Conservation (phyloP, 2,888 invertebrate species). For the Agrotis exclamationis region DNA sequence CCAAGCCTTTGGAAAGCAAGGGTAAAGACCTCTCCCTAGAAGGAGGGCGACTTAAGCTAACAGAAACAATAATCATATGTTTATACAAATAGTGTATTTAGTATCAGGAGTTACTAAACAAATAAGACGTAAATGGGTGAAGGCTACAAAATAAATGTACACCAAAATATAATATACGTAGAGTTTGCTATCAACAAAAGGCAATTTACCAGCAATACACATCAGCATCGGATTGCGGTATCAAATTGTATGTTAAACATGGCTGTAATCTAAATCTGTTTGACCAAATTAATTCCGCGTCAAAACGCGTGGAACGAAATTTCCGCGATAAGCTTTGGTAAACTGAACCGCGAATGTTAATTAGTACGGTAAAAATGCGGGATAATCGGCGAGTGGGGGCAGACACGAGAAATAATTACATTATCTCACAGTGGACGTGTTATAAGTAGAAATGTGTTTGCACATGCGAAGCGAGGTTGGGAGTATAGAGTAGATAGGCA, state of each 20-base stretch:
- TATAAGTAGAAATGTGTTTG: conserved; percentile 76
- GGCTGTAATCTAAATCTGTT: conserved; percentile 70
- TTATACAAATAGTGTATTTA: conserved; percentile 15
- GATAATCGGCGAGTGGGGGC: conserved; percentile 65
- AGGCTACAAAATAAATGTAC: conserved; percentile 20
- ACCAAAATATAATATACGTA: conserved; percentile 4
- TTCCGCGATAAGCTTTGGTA: conserved; percentile 64
- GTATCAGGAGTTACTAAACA: conserved; percentile 7
- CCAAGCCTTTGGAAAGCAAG: conserved; percentile 2
- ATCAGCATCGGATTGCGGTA: conserved; percentile 60
- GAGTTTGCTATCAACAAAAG: conserved; percentile 28
- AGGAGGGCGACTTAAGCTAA: conserved; percentile 6
- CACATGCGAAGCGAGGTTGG: conserved; percentile 74
- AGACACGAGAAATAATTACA: conserved; percentile 79
- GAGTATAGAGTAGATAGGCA: not conserved
- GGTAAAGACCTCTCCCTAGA: not conserved
- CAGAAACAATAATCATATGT: conserved; percentile 10
- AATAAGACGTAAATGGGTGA: conserved; percentile 13
- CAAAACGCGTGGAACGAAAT: conserved; percentile 59
- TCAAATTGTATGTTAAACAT: conserved; percentile 67
- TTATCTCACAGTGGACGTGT: conserved; percentile 79
- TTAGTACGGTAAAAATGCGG: conserved; percentile 70
- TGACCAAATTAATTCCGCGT: conserved; percentile 69
- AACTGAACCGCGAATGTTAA: conserved; percentile 69
- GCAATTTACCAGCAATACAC: conserved; percentile 49